Evolutionary conservation across 2,113 vertebrate species (phyloP).

Genomic region (Apodemus speciosus): DNA sequence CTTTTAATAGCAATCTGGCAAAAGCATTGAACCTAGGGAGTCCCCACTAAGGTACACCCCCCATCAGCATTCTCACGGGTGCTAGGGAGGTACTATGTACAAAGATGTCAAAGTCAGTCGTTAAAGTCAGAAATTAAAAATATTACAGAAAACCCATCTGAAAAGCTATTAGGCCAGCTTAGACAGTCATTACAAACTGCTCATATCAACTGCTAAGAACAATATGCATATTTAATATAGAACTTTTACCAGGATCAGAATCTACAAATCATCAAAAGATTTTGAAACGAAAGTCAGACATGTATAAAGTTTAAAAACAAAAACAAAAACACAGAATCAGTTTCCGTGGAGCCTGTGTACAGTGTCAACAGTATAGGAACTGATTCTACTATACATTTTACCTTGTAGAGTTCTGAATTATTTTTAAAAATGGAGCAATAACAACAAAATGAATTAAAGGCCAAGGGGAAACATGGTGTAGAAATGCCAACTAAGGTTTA

Average conservation of each 20-base stretch:
- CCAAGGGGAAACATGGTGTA: not conserved
- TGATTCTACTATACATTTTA: not conserved
- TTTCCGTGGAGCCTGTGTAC: not conserved
- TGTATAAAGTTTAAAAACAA: not conserved
- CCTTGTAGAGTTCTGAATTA: not conserved
- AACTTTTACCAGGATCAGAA: conserved; percentile 15
- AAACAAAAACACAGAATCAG: not conserved
- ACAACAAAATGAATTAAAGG: not conserved
- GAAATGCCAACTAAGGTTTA: not conserved
- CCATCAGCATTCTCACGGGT: not conserved
- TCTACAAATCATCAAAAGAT: conserved; percentile 13
- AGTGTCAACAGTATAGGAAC: not conserved
- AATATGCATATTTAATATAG: not conserved
- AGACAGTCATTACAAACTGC: not conserved
- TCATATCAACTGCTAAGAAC: not conserved
- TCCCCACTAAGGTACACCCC: not conserved
- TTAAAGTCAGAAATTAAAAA: not conserved
- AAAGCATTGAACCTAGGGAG: conserved; percentile 37
- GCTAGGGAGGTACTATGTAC: not conserved
- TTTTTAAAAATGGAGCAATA: not conserved
- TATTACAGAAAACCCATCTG: not conserved
- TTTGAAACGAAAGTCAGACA: not conserved
- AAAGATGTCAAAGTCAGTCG: not conserved
- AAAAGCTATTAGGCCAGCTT: not conserved
- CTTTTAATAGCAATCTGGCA: conserved; percentile 33